Percentiles rank a stretch among this genome's conserved stretches.
These are phyloP conservation scores for Onychostruthus taczanowskii DNA, from an alignment of 2,113 vertebrate species.

Conservation along the genomic window DNA sequence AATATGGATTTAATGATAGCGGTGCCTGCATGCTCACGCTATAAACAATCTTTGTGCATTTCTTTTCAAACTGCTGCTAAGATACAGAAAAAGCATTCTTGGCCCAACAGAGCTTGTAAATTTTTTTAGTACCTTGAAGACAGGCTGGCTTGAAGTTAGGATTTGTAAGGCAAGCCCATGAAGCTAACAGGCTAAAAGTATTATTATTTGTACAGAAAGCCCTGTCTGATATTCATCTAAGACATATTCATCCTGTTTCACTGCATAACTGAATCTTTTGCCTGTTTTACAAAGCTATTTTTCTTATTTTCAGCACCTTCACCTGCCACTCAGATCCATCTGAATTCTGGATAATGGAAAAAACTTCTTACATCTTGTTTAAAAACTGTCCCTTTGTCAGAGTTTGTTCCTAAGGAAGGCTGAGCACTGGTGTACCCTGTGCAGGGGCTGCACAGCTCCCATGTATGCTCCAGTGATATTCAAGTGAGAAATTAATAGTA, in stretches of 20 bases:
- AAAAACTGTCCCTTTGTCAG: background rate
- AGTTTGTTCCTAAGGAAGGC: background rate
- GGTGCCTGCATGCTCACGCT: background rate
- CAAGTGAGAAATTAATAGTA: background rate
- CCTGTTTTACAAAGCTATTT: background rate
- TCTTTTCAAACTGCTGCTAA: background rate
- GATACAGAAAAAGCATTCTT: background rate
- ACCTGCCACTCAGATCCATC: background rate
- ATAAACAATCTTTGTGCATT: background rate
- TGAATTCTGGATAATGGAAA: background rate
- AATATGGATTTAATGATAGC: background rate
- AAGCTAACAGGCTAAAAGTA: background rate
- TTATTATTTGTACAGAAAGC: background rate
- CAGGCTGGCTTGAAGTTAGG: background rate
- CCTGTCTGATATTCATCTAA: background rate
- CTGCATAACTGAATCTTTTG: background rate
- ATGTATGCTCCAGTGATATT: accelerated
- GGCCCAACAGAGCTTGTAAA: background rate
- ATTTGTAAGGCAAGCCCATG: background rate
- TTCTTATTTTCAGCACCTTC: background rate
- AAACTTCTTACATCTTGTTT: background rate
- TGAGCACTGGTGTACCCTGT: background rate
- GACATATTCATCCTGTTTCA: background rate
- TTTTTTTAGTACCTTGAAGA: background rate
- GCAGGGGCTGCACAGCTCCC: background rate